Evolutionary conservation across 2,888 invertebrate species (phyloP), one percentile per base, ranked within the genome.

Genomic region (Oligia strigilis): DNA sequence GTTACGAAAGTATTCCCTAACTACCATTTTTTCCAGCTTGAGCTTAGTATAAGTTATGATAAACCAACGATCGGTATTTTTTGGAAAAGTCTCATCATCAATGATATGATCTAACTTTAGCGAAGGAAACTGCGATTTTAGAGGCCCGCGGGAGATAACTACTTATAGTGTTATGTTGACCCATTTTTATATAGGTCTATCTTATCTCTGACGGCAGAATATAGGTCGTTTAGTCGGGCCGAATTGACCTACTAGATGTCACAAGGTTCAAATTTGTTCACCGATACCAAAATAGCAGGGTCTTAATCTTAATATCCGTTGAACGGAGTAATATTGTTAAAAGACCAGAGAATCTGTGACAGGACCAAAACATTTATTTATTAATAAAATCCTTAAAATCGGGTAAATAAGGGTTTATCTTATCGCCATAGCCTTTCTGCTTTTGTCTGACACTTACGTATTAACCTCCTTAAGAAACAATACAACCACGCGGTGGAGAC

Each of bases 401-500:
- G 9, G 52, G 23, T 8, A 29, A 23, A 52, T 70, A 11, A n/a
- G 2, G n/a, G 1, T 36, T 13, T 65, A 19, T 29, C 8, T 36
- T 75, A 66, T 78, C 17, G 17, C 60, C 43, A 29, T 13, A 55
- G 29, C 40, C 19, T 43, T 66, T 58, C 13, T 36, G 17, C 46
- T 23, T 71, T 58, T 60, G n/a, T 64, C 46, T 55, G 70, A 40
- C 55, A 64, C 77, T 69, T 49, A 46, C 14, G 14, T 13, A 58
- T 13, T 55, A n/a, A 82, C 80, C 85, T 90, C 92, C 92, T 87
- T 90, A 93, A 93, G 93, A 94, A 94, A 94, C 94, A 94, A 94
- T 93, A 94, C 91, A 87, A 87, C 83, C 86, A 86, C 80, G 86
- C 86, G 90, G 85, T 90, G 89, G 85, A 91, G 89, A 91, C 84